These are phyloP conservation scores for Rhopalosiphum padi DNA, from an alignment of 1,140 invertebrate species.

Conservation along the genomic window DNA sequence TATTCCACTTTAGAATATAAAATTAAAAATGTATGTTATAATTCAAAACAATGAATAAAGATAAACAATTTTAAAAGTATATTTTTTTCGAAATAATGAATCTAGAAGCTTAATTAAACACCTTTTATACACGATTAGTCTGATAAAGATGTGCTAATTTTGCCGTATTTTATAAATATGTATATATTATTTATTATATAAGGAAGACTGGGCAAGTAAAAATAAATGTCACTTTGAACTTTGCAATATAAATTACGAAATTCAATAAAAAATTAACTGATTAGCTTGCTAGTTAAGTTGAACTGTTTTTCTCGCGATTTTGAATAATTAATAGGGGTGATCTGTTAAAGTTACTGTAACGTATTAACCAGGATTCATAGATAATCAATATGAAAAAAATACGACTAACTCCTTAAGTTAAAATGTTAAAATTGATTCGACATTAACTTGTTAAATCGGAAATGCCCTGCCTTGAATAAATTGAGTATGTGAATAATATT, in stretches of 20 bases:
- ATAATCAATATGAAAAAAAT: neutral
- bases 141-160: neutral
- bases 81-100: neutral
- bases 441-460: neutral
- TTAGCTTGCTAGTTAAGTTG: neutral
- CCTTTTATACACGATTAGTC: neutral
- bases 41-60: too few species aligned
- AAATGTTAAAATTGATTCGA: neutral
- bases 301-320: neutral
- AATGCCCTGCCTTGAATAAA: neutral
- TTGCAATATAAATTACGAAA: neutral
- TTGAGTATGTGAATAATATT: neutral
- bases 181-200: neutral
- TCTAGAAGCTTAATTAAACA: neutral
- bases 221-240: neutral
- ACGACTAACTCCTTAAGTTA: neutral
- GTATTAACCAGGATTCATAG: neutral
- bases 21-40: too few species aligned
- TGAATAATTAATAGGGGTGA: neutral
- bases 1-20: too few species aligned
- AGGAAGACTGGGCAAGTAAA: neutral
- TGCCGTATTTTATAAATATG: neutral
- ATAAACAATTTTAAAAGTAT: too few species aligned
- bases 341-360: neutral
- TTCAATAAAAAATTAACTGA: neutral